These are phyloP conservation scores for Cecropterus lyciades DNA, from an alignment of 1,140 invertebrate species.

Conservation along the genomic window DNA sequence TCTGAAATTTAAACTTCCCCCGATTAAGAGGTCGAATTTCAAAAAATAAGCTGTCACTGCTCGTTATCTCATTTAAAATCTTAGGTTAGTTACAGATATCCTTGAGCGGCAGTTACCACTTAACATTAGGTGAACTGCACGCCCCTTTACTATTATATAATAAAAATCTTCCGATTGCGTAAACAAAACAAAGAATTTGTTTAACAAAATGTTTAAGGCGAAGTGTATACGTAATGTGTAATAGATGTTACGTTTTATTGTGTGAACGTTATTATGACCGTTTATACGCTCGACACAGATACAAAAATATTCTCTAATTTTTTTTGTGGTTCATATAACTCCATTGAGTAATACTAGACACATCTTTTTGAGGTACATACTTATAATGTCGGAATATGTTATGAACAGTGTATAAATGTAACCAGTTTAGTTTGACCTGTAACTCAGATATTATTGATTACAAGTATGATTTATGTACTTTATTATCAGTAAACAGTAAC, in stretches of 20 bases:
- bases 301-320: slow-evolving; percentile 10
- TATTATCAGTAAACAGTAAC: too few species aligned
- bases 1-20: too few species aligned
- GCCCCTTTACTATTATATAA: not conserved
- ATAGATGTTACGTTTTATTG: slow-evolving; percentile 14
- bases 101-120: too few species aligned
- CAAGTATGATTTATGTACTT: too few species aligned
- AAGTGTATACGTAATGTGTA: slow-evolving; percentile 17
- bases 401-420: not conserved
- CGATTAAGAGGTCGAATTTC: too few species aligned
- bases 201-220: slow-evolving; percentile 11
- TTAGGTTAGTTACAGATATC: too few species aligned
- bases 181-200: slow-evolving; percentile 14
- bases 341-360: not conserved
- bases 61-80: too few species aligned
- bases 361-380: not conserved
- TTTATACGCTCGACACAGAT: slow-evolving; percentile 25
- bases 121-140: too few species aligned
- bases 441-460: too few species aligned
- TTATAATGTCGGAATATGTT: not conserved
- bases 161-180: slow-evolving; percentile 7
- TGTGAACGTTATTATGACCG: slow-evolving; percentile 19
- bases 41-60: too few species aligned
- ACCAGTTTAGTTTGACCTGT: too few species aligned
- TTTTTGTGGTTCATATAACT: not conserved